These are phyloP conservation scores for Vollenhovia emeryi DNA, from an alignment of 1,140 invertebrate genomes.

Conservation along the genomic window DNA sequence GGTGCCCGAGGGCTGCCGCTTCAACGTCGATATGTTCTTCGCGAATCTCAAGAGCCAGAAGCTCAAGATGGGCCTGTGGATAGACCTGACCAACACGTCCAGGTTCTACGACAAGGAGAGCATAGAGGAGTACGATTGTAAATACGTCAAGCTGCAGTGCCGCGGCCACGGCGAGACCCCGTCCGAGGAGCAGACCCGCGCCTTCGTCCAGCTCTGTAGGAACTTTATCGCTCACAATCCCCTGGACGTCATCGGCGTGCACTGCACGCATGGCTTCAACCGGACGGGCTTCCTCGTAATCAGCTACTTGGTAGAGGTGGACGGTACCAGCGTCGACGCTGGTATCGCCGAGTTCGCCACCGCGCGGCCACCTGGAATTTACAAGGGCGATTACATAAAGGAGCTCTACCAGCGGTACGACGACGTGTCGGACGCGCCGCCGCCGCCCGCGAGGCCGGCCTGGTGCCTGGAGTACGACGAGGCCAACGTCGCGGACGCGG, in stretches of 20 bases:
- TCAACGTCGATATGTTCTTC: constrained; percentile 94
- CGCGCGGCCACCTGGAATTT: constrained; percentile 91
- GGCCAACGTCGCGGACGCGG: constrained; percentile 79
- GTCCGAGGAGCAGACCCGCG: constrained; percentile 90
- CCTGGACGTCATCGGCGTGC: constrained; percentile 94
- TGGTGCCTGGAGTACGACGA: constrained; percentile 91
- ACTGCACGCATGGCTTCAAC: constrained; percentile 99
- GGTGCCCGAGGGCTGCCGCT: constrained; percentile 92
- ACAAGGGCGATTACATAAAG: constrained; percentile 91
- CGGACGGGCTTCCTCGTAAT: constrained; percentile 97
- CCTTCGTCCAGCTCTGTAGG: constrained; percentile 92
- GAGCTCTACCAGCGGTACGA: constrained; percentile 92
- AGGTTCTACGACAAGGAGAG: constrained; percentile 95
- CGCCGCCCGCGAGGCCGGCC: constrained; percentile 91
- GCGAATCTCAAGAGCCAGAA: constrained; percentile 90
- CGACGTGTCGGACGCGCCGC: constrained; percentile 89
- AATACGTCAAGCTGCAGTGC: constrained; percentile 95
- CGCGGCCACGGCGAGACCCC: constrained; percentile 94
- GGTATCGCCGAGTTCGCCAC: constrained; percentile 92
- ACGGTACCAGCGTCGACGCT: constrained; percentile 92
- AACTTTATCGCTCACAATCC: constrained; percentile 93
- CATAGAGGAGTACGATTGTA: constrained; percentile 90
- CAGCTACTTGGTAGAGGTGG: constrained; percentile 94
- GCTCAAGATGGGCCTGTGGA: constrained; percentile 96
- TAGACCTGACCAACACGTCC: constrained; percentile 97